Evolutionary conservation across 2,797 vertebrate species (phyloP).

Genomic region (Sparidentex hasta): DNA sequence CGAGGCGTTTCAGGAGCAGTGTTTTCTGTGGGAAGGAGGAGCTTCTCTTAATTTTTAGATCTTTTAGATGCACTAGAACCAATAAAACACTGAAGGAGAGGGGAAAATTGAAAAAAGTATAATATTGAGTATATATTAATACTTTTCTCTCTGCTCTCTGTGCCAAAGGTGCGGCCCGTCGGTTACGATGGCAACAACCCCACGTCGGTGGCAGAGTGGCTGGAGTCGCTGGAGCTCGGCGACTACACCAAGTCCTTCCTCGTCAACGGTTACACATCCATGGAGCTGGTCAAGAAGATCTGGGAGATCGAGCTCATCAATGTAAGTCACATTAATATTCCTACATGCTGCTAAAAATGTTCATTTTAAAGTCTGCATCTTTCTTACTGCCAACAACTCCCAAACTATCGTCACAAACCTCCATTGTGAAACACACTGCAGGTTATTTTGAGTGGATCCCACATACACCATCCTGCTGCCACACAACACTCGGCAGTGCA

Average conservation of each 20-base stretch:
- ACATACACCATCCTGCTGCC: constrained; percentile 1
- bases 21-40: no score
- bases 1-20: no score
- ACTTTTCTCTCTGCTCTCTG: neutral
- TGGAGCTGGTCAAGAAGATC: constrained; percentile 99
- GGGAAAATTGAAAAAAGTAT: no score
- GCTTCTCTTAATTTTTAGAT: no score
- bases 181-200: constrained; percentile 97
- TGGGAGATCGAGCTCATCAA: constrained; percentile 99
- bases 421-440: neutral
- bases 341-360: neutral
- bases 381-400: neutral
- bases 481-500: constrained; percentile 17
- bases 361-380: neutral
- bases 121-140: neutral
- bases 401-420: no score
- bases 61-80: no score
- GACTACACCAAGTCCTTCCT: constrained; percentile 99
- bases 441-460: constrained; percentile 18
- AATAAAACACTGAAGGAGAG: neutral
- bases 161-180: constrained; percentile 92
- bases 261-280: constrained; percentile 97
- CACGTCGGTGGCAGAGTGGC: constrained; percentile 96
- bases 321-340: constrained; percentile 84
- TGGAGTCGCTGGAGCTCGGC: constrained; percentile 96